phyloP scores from a whole-genome alignment of 2,113 vertebrate species.

The Verasper variegatus region DNA sequence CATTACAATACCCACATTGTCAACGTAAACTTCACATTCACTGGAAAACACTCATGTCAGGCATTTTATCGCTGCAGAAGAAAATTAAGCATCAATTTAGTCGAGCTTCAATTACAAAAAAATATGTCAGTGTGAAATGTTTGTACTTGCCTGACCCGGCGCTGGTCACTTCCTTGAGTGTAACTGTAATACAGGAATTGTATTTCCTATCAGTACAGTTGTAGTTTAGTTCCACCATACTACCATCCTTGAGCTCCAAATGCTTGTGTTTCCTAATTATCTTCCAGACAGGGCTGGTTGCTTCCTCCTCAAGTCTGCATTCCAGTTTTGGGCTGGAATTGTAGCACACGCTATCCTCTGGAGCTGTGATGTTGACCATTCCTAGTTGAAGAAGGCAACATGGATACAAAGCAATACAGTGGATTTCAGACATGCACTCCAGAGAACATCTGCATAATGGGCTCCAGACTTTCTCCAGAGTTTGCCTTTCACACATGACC shows the following conservation, averaged over 20 bases:
- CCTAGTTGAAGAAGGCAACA: constrained; percentile 51
- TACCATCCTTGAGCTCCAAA: constrained; percentile 29
- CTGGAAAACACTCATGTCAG: not conserved
- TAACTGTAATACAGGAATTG: constrained; percentile 20
- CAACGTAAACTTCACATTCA: not conserved
- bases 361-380: constrained; percentile 58
- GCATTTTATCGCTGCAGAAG: not conserved
- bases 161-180: constrained; percentile 1
- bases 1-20: not conserved
- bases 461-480: too few species aligned
- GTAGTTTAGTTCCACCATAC: not conserved
- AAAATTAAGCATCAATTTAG: not conserved
- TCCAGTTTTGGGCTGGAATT: not conserved
- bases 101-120: not conserved
- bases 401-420: not conserved
- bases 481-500: too few species aligned
- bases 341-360: constrained; percentile 20
- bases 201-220: not conserved
- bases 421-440: too few species aligned
- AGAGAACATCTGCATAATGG: not conserved
- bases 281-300: constrained; percentile 17
- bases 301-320: constrained; percentile 42
- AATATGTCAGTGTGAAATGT: not conserved
- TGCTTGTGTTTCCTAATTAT: rapidly evolving
- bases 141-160: constrained; percentile 69